Evolutionary conservation across 2,888 invertebrate genomes (phyloP), one percentile per base, ranked within the genome.

Genomic region (Phyllotreta cruciferae): DNA sequence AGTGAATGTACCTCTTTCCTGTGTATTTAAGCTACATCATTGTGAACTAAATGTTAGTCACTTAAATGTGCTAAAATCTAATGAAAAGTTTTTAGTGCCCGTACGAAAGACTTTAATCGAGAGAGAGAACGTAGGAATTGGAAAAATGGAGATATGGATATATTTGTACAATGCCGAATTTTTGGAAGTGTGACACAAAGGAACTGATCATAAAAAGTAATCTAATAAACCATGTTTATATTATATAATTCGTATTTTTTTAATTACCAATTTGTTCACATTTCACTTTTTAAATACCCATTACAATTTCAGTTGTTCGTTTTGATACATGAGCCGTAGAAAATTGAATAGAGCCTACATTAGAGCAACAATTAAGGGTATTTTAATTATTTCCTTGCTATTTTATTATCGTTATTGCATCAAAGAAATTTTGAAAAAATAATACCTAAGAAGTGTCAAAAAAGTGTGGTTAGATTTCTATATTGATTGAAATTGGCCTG

Each of bases 171-270:
- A 66, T 68, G 62, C 65, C 62, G 65, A 64, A 68, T 64, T 24
- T 24, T 66, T 66, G 68, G 69, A 68, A 68, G 72, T 71, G 73
- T 74, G 75, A 75, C 73, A 70, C 72, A 76, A 70, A 76, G 76
- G 78, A 78, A 79, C 78, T 79, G 78, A 79, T 61, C 68, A 76
- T 73, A 71, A 74, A 75, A 76, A 72, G 74, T 74, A 75, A 75
- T 77, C 74, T 73, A 78, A 79, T 79, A 80, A 80, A 79, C 76
- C 73, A 79, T 78, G 78, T 79, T 79, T 79, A 79, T 79, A 79
- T 79, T 79, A 76, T 78, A 78, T 42, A 53, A 5, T 9, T 2
- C 49, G 39, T 60, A 24, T 55, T 54, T 60, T 66, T 61, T 63
- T 50, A 24, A 10, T 45, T 6, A 47, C 24, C 47, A 24, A n/a